phyloP scores from a whole-genome alignment of 2,113 vertebrate genomes.

The Odocoileus hemionus region DNA sequence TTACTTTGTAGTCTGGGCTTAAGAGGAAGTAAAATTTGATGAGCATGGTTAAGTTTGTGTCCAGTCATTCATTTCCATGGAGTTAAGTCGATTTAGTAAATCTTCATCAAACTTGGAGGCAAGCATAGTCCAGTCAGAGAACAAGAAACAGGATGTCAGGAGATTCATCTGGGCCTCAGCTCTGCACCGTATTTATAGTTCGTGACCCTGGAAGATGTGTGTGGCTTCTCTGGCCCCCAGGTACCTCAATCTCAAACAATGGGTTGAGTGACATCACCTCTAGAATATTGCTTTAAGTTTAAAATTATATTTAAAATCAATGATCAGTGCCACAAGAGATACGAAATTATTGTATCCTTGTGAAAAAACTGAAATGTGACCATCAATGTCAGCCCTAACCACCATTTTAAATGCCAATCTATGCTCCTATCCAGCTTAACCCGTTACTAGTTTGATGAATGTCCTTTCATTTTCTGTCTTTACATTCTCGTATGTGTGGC shows the following conservation, averaged over 20 bases:
- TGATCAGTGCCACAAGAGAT: background rate
- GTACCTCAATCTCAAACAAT: background rate
- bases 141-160: background rate
- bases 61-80: background rate
- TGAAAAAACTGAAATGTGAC: background rate
- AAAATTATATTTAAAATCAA: conserved; percentile 6
- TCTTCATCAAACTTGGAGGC: background rate
- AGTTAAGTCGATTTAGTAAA: background rate
- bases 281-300: background rate
- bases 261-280: background rate
- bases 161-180: background rate
- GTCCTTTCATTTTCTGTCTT: background rate
- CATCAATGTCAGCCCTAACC: background rate
- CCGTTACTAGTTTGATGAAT: background rate
- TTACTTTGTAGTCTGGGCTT: background rate
- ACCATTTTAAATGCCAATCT: background rate
- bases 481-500: background rate
- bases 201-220: background rate
- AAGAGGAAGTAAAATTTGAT: conserved; percentile 17
- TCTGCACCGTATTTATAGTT: background rate
- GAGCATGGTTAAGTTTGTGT: background rate
- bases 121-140: background rate
- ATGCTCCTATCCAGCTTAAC: background rate
- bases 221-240: background rate
- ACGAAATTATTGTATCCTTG: background rate